Evolutionary conservation across 1,140 invertebrate genomes (phyloP), one percentile per base, ranked within the genome.

Genomic region (Bombus consobrinus): DNA sequence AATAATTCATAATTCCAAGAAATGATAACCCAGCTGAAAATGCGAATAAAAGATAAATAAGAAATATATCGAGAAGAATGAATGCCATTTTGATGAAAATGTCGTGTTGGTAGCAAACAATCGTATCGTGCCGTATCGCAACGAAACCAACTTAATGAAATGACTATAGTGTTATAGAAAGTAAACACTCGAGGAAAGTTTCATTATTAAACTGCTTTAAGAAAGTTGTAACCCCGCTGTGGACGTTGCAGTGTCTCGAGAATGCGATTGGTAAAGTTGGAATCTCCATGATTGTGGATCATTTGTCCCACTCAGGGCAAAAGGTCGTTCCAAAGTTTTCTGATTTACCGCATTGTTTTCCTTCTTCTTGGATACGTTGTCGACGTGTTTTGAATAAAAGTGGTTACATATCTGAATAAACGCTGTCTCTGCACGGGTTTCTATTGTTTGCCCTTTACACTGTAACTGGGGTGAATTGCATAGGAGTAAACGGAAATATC

Each of bases 261-360:
- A 72, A 82, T 74, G 72, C 72, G 74, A 91, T 92, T 91, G 88
- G 74, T 80, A 86, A 89, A 91, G 90, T 91, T 91, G 37, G 81
- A 73, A 85, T 88, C 71, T 72, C 78, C 74, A 86, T 84, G 85
- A 89, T 88, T 76, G 80, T 66, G 75, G 81, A 78, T 85, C 84
- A 86, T 89, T 89, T 82, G 88, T 86, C 81, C 64, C 32, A 39
- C n/a, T 43, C 66, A 43, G 81, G 76, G 71, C 79, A 91, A 77
- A n/a, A 90, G 87, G 81, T 89, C 86, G 74, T 84, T 88, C 18
- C 79, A 41, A 86, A 92, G 81, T 92, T 89, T 83, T 47, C n/a
- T 72, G 32, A 47, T 81, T 87, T 32, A n/a, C 39, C 25, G 53
- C 39, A 71, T 37, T 66, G 68, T 43, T 84, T 79, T 39, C 43